A percentile compares a stretch with the other conserved stretches of the same genome.
These are phyloP conservation scores for Fulica atra DNA, from an alignment of 2,113 vertebrate species.

Conservation along the genomic window DNA sequence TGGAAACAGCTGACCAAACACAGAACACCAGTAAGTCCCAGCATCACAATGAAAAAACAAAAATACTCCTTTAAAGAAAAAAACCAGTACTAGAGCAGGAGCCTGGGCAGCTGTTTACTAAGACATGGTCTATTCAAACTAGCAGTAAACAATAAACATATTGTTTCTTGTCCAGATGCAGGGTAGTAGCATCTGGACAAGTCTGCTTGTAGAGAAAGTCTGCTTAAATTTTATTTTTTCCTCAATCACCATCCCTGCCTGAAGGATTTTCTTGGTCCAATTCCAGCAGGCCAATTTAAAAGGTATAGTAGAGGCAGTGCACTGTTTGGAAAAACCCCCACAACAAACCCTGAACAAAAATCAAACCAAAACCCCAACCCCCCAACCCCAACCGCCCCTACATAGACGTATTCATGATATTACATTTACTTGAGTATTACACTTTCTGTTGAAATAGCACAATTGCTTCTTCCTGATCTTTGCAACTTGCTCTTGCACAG, in stretches of 20 bases:
- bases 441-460: not conserved
- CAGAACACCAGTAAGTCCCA: not conserved
- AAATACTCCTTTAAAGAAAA: not conserved
- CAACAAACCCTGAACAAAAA: no score
- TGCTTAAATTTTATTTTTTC: not conserved
- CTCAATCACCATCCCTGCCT: not conserved
- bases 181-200: no score
- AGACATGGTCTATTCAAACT: not conserved
- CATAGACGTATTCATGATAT: not conserved
- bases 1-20: not conserved
- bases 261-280: not conserved
- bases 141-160: not conserved
- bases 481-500: not conserved
- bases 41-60: not conserved
- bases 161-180: not conserved
- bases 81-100: not conserved
- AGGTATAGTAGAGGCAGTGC: not conserved
- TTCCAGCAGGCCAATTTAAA: not conserved
- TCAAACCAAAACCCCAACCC: no score
- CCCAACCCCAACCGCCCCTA: not conserved
- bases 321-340: not conserved
- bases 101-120: not conserved
- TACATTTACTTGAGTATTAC: not conserved
- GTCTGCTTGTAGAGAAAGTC: not conserved
- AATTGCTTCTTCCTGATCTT: not conserved